Evolutionary conservation across 2,888 invertebrate species (phyloP).

Genomic region (Xylota segnis): DNA sequence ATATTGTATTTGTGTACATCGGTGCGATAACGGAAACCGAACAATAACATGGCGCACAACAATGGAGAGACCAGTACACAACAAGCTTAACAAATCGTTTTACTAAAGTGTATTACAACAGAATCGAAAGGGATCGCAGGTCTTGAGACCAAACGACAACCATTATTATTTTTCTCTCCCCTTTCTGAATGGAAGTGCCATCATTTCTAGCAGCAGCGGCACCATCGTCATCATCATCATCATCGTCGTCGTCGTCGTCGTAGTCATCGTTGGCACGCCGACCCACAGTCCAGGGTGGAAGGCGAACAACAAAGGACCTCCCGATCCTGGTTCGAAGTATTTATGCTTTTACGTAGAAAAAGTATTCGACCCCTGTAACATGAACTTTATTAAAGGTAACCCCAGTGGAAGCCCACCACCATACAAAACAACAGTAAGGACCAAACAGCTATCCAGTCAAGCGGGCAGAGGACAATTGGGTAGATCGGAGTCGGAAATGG

Average conservation of each 20-base stretch:
- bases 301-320: slow-evolving; percentile 17
- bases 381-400: slow-evolving; percentile 70
- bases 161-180: slow-evolving; percentile 48
- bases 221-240: slow-evolving; percentile 13
- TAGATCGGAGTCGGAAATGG: slow-evolving; percentile 73
- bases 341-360: slow-evolving; percentile 42
- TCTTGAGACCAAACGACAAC: slow-evolving; percentile 51
- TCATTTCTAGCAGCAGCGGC: slow-evolving; percentile 22
- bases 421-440: slow-evolving; percentile 24
- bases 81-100: slow-evolving; percentile 71
- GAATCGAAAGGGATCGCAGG: slow-evolving; percentile 56
- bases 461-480: slow-evolving; percentile 67
- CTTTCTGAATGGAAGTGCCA: slow-evolving; percentile 41
- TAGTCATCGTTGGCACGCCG: slow-evolving; percentile 37
- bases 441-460: slow-evolving; percentile 47
- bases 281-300: slow-evolving; percentile 3
- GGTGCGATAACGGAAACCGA: slow-evolving; percentile 41
- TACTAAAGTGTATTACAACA: slow-evolving; percentile 54
- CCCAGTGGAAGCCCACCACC: slow-evolving; percentile 35
- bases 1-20: background rate
- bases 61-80: slow-evolving; percentile 39
- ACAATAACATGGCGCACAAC: slow-evolving; percentile 52
- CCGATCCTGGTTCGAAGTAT: slow-evolving; percentile 53
- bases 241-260: slow-evolving; percentile 36
- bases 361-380: slow-evolving; percentile 46